Evolutionary conservation across 2,113 vertebrate genomes (phyloP).

Genomic region (Neodon shergylaensis): DNA sequence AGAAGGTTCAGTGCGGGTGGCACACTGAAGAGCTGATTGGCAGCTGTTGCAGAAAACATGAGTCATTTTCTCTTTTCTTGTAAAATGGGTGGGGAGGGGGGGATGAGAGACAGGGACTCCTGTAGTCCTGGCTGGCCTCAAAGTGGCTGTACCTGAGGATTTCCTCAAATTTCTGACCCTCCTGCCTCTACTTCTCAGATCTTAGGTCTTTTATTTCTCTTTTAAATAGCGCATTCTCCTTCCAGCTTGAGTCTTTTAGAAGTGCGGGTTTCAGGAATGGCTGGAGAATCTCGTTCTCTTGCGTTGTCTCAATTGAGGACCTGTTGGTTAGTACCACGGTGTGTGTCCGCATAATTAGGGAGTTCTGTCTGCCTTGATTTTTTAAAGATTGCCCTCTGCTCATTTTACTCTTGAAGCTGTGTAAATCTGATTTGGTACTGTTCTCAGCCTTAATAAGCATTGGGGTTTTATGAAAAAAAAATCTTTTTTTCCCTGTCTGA

Average conservation of each 20-base stretch:
- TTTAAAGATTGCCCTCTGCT: neutral
- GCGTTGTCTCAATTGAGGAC: neutral
- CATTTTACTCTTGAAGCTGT: neutral
- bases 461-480: conserved; percentile 3
- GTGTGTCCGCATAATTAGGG: neutral
- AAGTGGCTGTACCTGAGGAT: neutral
- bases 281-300: neutral
- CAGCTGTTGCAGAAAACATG: neutral
- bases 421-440: neutral
- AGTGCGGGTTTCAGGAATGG: neutral
- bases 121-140: neutral
- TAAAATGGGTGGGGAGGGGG: neutral
- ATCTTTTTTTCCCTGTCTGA: neutral
- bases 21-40: neutral
- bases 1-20: neutral
- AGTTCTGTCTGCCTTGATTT: neutral
- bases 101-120: neutral
- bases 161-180: neutral
- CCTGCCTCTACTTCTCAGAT: neutral
- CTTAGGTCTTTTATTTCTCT: neutral
- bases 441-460: neutral
- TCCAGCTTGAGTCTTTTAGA: neutral
- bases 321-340: neutral
- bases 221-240: neutral
- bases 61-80: neutral